phyloP scores from a whole-genome alignment of 2,113 vertebrate genomes.

The Pithys albifrons region DNA sequence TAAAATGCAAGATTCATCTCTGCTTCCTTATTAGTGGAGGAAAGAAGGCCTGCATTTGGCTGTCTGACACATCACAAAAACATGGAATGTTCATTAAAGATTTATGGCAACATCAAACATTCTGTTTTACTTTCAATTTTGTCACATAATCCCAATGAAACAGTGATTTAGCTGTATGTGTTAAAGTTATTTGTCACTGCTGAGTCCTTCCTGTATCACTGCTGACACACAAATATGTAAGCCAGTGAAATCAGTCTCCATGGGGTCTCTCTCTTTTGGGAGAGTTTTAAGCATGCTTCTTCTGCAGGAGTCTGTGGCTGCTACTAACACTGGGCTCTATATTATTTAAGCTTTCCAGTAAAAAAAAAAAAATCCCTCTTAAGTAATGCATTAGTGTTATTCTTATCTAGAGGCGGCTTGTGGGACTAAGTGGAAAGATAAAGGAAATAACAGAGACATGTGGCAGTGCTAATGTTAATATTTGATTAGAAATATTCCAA shows the following conservation, averaged over 20 bases:
- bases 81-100: constrained; percentile 40
- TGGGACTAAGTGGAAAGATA: constrained; percentile 48
- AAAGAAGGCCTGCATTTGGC: background rate
- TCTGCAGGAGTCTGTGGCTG: background rate
- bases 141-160: constrained; percentile 57
- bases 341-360: constrained; percentile 39
- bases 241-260: background rate
- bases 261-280: background rate
- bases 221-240: background rate
- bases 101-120: constrained; percentile 53
- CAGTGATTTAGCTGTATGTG: background rate
- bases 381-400: constrained; percentile 44
- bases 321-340: background rate
- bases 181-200: constrained; percentile 47
- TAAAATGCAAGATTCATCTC: background rate
- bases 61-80: constrained; percentile 23
- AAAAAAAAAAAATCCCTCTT: background rate
- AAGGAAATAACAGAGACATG: constrained; percentile 45
- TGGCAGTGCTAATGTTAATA: constrained; percentile 54
- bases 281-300: background rate
- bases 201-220: background rate
- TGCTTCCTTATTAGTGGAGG: background rate
- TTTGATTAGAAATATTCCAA: constrained; percentile 68
- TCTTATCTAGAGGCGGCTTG: constrained; percentile 28
- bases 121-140: constrained; percentile 60